These are phyloP conservation scores for Danionella dracula DNA, from an alignment of 2,797 vertebrate genomes.

Conservation along the genomic window DNA sequence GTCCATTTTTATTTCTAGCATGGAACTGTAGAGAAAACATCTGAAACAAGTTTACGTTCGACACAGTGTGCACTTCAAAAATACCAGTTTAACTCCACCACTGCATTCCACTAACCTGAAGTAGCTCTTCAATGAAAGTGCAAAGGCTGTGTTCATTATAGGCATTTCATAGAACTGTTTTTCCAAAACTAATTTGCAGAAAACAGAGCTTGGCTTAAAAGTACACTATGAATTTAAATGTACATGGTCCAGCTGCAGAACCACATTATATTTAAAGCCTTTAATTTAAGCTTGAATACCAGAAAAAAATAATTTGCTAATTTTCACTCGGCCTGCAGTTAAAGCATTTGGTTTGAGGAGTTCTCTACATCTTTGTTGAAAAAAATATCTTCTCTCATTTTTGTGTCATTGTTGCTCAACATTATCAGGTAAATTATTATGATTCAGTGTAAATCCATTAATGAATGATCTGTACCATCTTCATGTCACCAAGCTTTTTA, in stretches of 20 bases:
- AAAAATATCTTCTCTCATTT: too few species aligned
- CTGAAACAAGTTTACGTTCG: not conserved
- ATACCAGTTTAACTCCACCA: not conserved
- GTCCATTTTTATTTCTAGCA: not conserved
- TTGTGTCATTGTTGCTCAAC: too few species aligned
- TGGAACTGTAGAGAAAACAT: not conserved
- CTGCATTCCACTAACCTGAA: not conserved
- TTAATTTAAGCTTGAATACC: not conserved
- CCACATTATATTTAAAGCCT: not conserved
- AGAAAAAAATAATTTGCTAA: too few species aligned
- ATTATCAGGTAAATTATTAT: too few species aligned
- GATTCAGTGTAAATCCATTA: too few species aligned
- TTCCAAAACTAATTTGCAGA: not conserved
- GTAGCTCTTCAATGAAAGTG: not conserved
- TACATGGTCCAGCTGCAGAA: not conserved
- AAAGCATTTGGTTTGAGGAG: too few species aligned
- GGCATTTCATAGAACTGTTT: not conserved
- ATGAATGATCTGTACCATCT: too few species aligned
- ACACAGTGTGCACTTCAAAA: not conserved
- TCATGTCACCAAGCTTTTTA: too few species aligned
- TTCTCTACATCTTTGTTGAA: too few species aligned
- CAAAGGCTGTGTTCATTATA: not conserved
- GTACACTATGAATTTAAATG: not conserved
- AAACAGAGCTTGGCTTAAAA: not conserved
- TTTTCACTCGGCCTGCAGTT: too few species aligned